Conservation (phyloP, 2,113 vertebrate species). For the Labeo catla region DNA sequence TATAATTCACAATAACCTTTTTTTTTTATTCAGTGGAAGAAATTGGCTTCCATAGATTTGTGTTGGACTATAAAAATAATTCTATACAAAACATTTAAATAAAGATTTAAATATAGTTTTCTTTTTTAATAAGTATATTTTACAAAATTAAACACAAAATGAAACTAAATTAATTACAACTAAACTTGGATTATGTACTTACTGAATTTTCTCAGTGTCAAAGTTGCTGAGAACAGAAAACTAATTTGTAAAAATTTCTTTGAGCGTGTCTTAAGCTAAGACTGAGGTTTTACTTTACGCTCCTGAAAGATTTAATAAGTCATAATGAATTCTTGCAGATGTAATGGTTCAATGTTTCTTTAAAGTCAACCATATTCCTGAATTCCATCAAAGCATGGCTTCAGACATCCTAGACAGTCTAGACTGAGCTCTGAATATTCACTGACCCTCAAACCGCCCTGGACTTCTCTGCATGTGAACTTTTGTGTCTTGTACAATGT, state of each 20-base stretch:
- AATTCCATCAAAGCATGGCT: not conserved
- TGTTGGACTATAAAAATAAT: not conserved
- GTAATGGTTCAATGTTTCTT: not conserved
- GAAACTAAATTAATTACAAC: no score
- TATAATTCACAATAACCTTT: no score
- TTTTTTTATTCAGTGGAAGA: no score
- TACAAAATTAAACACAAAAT: no score
- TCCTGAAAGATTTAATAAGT: not conserved
- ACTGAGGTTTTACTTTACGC: not conserved
- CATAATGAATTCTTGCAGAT: not conserved
- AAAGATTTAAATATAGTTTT: not conserved
- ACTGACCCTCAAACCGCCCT: not conserved
- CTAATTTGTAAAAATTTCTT: not conserved
- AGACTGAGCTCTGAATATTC: not conserved
- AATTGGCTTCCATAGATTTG: no score
- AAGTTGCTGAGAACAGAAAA: not conserved
- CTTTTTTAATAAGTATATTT: not conserved
- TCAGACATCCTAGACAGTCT: not conserved
- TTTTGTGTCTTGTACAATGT: conserved; percentile 6
- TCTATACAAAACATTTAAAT: not conserved
- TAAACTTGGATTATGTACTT: not conserved
- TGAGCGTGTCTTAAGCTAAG: not conserved
- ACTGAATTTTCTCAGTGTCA: not conserved
- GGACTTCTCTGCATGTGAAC: conserved; percentile 4
- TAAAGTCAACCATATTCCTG: not conserved